Evolutionary conservation across 2,888 invertebrate genomes (phyloP), one percentile per base, ranked within the genome.

Genomic region (Paralinhomoeus sp.): DNA sequence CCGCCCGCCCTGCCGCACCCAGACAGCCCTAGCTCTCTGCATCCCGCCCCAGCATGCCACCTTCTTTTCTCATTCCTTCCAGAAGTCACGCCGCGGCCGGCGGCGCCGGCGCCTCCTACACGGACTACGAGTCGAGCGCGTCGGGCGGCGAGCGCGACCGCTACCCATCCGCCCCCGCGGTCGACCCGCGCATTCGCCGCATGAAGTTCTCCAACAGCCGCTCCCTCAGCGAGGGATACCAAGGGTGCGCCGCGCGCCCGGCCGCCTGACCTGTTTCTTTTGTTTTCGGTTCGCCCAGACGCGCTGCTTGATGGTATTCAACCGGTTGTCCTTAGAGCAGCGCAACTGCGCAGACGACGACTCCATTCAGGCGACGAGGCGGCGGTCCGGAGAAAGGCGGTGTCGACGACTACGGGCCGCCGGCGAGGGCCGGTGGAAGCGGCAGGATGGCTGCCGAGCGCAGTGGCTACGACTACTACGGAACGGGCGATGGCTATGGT

Each of bases 171-270:
- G 31, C 15, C 9, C 37, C 24, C 17, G 24, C 39, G 24, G 3
- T 39, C 24, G 54, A 54, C 31, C 55, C 55, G 9, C 52, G 57
- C 7, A 45, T 56, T 21, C 45, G 59, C 23, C 42, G 59, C 24
- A 53, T 55, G 48, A 46, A 56, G 37, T 59, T 58, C 57, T 58
- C 58, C 12, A 54, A 54, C 37, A 37, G 56, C 37, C 60, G 60
- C 46, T 57, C 57, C 35, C 47, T 53, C 12, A 55, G 55, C 40
- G 58, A 58, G 41, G 60, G 60, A 41, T 50, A 58, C 42, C 53
- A 27, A 12, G 27, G 27, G 27, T 27, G 12, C 5, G 5, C 7
- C 12, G n/a, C n/a, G n/a, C n/a, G n/a, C n/a, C n/a, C n/a, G n/a
- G n/a, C n/a, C n/a, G n/a, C n/a, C n/a, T n/a, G n/a, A n/a, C n/a